A percentile compares a stretch with the other conserved stretches of the same genome.
Evolutionary conservation across 2,888 invertebrate genomes (phyloP).

Genomic region (Leptogaster cylindrica): DNA sequence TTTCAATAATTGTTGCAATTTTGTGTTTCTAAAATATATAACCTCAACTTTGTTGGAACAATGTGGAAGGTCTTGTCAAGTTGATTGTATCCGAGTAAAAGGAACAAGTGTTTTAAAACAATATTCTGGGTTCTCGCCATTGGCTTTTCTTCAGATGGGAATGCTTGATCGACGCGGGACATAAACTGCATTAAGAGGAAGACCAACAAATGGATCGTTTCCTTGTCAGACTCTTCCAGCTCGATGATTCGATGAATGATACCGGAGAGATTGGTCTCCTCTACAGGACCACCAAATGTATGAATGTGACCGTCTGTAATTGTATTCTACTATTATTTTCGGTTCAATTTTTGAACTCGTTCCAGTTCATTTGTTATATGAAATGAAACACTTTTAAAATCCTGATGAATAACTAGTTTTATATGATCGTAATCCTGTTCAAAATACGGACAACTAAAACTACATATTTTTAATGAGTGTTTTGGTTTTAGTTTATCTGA

Average conservation of each 20-base stretch:
- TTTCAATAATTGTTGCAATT: not conserved
- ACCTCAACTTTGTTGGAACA: conserved; percentile 86
- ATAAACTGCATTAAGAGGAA: conserved; percentile 97
- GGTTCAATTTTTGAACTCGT: not conserved
- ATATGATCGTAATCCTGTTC: too few relatives aligned
- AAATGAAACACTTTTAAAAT: conserved; percentile 1
- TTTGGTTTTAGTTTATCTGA: too few relatives aligned
- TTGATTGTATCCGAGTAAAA: conserved; percentile 91
- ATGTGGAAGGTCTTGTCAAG: conserved; percentile 89
- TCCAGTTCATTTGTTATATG: not conserved
- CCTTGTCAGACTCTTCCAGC: conserved; percentile 91
- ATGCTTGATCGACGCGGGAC: conserved; percentile 81
- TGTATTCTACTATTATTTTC: not conserved
- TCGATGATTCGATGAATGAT: conserved; percentile 89
- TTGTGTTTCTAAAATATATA: too few relatives aligned
- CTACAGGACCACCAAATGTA: conserved; percentile 81
- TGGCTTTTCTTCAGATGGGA: conserved; percentile 85
- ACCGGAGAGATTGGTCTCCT: conserved; percentile 78
- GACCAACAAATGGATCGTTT: conserved; percentile 92
- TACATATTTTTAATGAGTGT: too few relatives aligned
- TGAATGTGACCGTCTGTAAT: conserved; percentile 80
- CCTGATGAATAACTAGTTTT: too few relatives aligned
- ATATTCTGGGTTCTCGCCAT: conserved; percentile 81
- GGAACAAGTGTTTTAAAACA: conserved; percentile 89
- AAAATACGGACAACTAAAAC: too few relatives aligned